Conservation (phyloP, 2,113 vertebrate genomes). For the Brachyhypopomus occidentalis region DNA sequence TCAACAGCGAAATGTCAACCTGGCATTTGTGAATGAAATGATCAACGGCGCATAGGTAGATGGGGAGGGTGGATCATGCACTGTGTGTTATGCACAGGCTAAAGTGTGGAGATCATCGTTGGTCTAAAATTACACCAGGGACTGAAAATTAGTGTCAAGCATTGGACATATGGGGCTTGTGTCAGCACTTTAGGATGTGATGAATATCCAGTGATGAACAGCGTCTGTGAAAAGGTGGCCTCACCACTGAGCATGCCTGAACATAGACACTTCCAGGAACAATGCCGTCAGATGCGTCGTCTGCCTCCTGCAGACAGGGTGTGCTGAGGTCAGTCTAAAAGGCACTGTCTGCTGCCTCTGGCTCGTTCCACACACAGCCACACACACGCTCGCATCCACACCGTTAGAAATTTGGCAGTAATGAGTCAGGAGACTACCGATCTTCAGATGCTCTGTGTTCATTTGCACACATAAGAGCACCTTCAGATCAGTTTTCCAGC, state of each 20-base stretch:
- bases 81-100: constrained; percentile 4
- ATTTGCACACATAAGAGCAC: no score
- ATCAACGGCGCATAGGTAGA: background rate
- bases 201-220: background rate
- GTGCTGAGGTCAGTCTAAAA: background rate
- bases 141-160: background rate
- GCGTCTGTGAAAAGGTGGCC: background rate
- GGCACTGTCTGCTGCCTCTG: background rate
- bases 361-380: background rate
- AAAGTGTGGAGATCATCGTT: background rate
- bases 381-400: no score
- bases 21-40: background rate
- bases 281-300: background rate
- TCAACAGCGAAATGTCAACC: background rate
- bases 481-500: no score
- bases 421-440: no score
- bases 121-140: background rate
- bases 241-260: background rate
- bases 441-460: no score
- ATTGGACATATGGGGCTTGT: background rate
- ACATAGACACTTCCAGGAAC: background rate
- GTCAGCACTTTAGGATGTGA: background rate
- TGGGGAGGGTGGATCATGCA: background rate
- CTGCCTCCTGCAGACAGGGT: background rate
- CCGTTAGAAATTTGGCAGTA: no score